Evolutionary conservation across 2,113 vertebrate species (phyloP).

Genomic region (Megatriorchis doriae): DNA sequence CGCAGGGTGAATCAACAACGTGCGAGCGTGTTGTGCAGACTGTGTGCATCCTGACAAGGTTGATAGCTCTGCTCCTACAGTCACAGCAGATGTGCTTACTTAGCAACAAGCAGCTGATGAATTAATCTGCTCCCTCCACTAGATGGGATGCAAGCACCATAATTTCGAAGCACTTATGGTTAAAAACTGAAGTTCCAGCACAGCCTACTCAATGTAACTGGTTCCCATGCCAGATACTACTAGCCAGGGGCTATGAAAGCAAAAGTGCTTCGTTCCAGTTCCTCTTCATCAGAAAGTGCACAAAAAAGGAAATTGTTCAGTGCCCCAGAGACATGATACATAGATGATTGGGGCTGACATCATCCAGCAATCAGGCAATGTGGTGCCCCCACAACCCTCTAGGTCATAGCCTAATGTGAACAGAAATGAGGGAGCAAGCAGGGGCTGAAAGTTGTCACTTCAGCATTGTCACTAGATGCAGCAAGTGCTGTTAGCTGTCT

Average conservation of each 20-base stretch:
- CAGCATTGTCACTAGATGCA: neutral
- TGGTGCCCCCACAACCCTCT: neutral
- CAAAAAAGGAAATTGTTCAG: constrained; percentile 20
- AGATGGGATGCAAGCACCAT: constrained; percentile 56
- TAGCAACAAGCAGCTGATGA: constrained; percentile 33
- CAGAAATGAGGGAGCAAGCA: neutral
- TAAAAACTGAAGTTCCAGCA: constrained; percentile 5
- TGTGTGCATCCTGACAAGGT: neutral
- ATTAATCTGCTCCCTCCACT: constrained; percentile 59
- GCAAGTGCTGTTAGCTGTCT: neutral
- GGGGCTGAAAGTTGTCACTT: neutral
- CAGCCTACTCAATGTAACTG: neutral
- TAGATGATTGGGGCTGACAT: neutral
- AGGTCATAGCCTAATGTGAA: neutral
- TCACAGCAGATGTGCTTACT: neutral
- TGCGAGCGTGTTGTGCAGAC: neutral
- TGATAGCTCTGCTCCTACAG: neutral
- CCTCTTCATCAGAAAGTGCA: neutral
- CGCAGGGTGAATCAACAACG: neutral
- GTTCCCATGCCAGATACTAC: neutral
- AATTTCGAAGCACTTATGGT: neutral
- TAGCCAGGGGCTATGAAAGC: neutral
- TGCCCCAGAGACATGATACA: neutral
- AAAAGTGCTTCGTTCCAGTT: neutral
- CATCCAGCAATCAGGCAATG: neutral